Percentiles rank a stretch among this genome's conserved stretches.
Evolutionary conservation across 1,140 invertebrate genomes (phyloP).

Genomic region (Caerostris darwini): DNA sequence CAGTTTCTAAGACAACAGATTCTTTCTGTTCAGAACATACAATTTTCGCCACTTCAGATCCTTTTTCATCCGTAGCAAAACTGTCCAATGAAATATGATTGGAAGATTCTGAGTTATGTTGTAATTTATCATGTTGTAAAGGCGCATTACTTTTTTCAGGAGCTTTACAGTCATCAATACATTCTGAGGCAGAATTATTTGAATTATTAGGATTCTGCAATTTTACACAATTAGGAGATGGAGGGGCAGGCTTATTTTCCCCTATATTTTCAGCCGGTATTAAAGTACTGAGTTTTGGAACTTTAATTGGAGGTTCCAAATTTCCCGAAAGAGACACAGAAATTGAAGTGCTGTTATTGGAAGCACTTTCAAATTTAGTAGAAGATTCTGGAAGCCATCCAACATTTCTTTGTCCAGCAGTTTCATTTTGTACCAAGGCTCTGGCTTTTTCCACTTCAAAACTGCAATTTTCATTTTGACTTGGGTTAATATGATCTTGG

Average conservation of each 20-base stretch:
- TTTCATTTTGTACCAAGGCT: constrained; percentile 8
- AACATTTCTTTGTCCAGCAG: neutral
- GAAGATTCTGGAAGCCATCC: constrained; percentile 1
- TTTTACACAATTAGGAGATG: constrained; percentile 61
- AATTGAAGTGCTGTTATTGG: neutral
- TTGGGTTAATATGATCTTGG: neutral
- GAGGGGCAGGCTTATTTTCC: constrained; percentile 47
- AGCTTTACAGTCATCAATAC: constrained; percentile 26
- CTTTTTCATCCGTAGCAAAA: constrained; percentile 19
- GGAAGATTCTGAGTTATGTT: constrained; percentile 49
- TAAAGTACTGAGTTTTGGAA: constrained; percentile 36
- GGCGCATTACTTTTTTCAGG: neutral
- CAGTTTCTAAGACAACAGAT: neutral
- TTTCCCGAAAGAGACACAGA: constrained; percentile 4
- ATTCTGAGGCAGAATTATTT: constrained; percentile 59
- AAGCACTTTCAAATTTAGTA: constrained; percentile 20
- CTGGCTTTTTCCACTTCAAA: constrained; percentile 14
- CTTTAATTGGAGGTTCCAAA: constrained; percentile 60
- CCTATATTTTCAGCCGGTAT: constrained; percentile 38
- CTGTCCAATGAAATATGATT: constrained; percentile 46
- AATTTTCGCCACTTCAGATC: neutral
- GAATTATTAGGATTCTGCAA: constrained; percentile 64
- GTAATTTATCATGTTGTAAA: constrained; percentile 16
- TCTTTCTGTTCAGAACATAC: neutral
- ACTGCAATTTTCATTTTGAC: neutral